Evolutionary conservation across 92 coral and sea anemone genomes (phyloP), one percentile per base, ranked within the genome.

Genomic region (Parazoanthus darwini): DNA sequence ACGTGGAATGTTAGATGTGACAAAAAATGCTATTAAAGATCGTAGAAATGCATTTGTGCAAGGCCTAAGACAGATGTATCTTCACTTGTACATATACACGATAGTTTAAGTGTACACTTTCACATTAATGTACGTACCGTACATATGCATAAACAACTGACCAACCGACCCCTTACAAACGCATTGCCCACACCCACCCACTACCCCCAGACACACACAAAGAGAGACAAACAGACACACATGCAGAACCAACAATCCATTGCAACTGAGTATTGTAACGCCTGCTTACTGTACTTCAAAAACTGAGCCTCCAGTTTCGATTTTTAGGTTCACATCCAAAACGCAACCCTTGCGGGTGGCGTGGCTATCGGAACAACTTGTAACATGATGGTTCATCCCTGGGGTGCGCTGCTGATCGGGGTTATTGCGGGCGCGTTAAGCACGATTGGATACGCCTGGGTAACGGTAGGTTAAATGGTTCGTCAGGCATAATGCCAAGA

Each of bases 331-430:
- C 98, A 96, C 77, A 89, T 96, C 37, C 98, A 96, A 74, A 96
- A 96, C 90, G 98, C 98, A 65, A 96, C 96, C 38, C 89, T 96
- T 33, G 98, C 98, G 23, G 98, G 98, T 18, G 98, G 98, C 23
- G 98, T 96, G 71, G 98, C 98, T 59, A 88, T 96, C 65, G 98
- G 98, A 74, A 96, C 98, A 11, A 96, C 93, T 7, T 92, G 94
- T 70, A 96, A 95, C 88, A 96, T 96, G 98, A 82, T 95, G 83
- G 85, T 96, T 90, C 82, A 90, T 71, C 98, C 98, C 77, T 96
- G 98, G 98, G 98, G 98, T 74, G 98, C 98, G 22, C 95, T 96
- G 88, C 92, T 96, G 91, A 93, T 94, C 88, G 98, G 98, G 29
- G 79, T 89, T 82, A 73, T 89, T 77, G 95, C 95, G 18, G 98